Conservation (phyloP, 2,888 invertebrate genomes). For the Elegia similella region DNA sequence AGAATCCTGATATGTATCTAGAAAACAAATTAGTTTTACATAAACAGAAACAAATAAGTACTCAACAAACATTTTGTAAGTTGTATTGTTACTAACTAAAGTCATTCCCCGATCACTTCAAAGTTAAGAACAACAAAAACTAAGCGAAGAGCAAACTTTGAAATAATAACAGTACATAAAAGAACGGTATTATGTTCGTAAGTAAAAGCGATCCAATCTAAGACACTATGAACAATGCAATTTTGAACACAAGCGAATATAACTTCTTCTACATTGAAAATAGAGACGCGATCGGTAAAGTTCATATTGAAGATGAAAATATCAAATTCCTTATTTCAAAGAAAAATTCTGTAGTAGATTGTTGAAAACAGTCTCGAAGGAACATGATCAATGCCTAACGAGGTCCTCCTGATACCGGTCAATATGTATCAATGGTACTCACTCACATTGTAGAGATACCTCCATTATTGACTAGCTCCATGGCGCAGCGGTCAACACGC, state of each 20-base stretch:
- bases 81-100: background rate
- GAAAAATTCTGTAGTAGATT: conserved; percentile 12
- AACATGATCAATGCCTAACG: conserved; percentile 14
- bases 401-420: conserved; percentile 5
- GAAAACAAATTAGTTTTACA: background rate
- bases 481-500: no score
- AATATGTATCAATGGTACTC: conserved; percentile 5
- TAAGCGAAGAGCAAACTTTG: background rate
- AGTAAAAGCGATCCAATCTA: conserved; percentile 14
- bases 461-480: no score
- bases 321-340: conserved; percentile 13
- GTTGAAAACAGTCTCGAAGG: conserved; percentile 10
- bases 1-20: no score
- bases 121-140: background rate
- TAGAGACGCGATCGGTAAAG: background rate
- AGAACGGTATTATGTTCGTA: conserved; percentile 1
- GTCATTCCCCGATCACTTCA: background rate
- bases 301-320: background rate
- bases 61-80: background rate
- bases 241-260: background rate
- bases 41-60: background rate
- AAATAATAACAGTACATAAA: conserved; percentile 1
- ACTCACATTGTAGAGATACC: background rate
- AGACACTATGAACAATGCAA: conserved; percentile 6
- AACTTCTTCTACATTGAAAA: background rate